Evolutionary conservation across 2,113 vertebrate genomes (phyloP), one percentile per base, ranked within the genome.

Genomic region (Raja brachyura): DNA sequence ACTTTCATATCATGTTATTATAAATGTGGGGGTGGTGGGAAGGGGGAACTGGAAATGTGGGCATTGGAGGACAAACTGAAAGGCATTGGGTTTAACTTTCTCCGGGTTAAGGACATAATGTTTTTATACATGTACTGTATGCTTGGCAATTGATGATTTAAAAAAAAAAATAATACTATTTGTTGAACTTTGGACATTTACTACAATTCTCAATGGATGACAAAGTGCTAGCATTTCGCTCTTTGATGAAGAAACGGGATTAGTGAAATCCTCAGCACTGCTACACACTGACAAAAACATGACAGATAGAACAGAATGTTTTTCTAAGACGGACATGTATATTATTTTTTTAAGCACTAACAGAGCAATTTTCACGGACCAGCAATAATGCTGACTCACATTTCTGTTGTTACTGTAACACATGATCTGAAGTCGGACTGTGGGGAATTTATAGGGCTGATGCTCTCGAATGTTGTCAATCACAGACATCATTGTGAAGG

Each of bases 151-250:
- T 92, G 90, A 73, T 73, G 22, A 48, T 70, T 90, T 90, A 25
- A 68, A 90, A 48, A 48, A 48, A 48, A 48, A 70, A 70, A 48
- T 90, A 8, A 22, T 74, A 66, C 54, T 25, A 7, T 13, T 73
- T 92, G 39, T 28, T 73, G 90, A 92, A 92, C 48, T 92, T 39
- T 92, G 90, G 33, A 39, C 33, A 73, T 74, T 92, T 92, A 73
- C 70, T 74, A 73, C 22, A 48, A 48, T 74, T 48, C 59, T 88
- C 18, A 73, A 39, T 5, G 63, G 63, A 31, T 90, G 86, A 18
- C 59, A 68, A 90, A 28, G 68, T 90, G 0, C 20, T 70, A 61
- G 63, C 22, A 9, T 70, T 48, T 66, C 7, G n/a, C 61, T 18
- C 85, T 63, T 63, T 31, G 61, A 11, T 31, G 59, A 90, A 48